Conservation (phyloP, 2,888 invertebrate genomes). For the Philereme vetulata region DNA sequence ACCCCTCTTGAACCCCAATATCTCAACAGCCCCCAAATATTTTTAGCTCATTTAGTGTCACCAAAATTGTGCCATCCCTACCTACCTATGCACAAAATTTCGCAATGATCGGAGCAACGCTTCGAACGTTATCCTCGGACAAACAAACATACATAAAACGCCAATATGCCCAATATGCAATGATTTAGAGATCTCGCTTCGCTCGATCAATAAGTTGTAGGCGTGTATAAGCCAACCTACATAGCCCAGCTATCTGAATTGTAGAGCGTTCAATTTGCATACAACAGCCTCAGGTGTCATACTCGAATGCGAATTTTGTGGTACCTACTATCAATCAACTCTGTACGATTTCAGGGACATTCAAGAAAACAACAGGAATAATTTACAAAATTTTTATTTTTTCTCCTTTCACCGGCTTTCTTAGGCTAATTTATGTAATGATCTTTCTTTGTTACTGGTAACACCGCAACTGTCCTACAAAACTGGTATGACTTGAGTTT, state of each 20-base stretch:
- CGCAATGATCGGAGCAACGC: too few relatives aligned
- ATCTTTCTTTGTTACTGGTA: slow-evolving; percentile 80
- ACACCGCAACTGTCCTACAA: slow-evolving; percentile 73
- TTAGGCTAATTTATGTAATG: slow-evolving; percentile 72
- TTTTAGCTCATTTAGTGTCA: too few relatives aligned
- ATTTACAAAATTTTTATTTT: slow-evolving; percentile 81
- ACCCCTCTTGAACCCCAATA: too few relatives aligned
- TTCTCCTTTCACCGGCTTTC: slow-evolving; percentile 72
- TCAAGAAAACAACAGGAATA: slow-evolving; percentile 59
- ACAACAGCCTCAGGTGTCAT: not conserved
- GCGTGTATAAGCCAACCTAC: not conserved
- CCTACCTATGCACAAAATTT: too few relatives aligned
- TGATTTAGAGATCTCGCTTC: too few relatives aligned
- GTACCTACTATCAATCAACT: too few relatives aligned
- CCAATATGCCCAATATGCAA: too few relatives aligned
- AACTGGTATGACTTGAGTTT: slow-evolving; percentile 55
- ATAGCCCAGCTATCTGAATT: not conserved
- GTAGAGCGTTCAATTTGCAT: not conserved
- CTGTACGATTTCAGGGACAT: not conserved
- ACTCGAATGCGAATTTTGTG: not conserved
- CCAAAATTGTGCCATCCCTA: too few relatives aligned
- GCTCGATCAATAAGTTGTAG: too few relatives aligned
- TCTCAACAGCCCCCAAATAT: too few relatives aligned
- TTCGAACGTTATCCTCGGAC: too few relatives aligned
- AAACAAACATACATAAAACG: too few relatives aligned